Percentiles rank a stretch among this genome's conserved stretches.
Evolutionary conservation across 2,113 vertebrate genomes (phyloP).

Genomic region (Hirundichthys speculiger): DNA sequence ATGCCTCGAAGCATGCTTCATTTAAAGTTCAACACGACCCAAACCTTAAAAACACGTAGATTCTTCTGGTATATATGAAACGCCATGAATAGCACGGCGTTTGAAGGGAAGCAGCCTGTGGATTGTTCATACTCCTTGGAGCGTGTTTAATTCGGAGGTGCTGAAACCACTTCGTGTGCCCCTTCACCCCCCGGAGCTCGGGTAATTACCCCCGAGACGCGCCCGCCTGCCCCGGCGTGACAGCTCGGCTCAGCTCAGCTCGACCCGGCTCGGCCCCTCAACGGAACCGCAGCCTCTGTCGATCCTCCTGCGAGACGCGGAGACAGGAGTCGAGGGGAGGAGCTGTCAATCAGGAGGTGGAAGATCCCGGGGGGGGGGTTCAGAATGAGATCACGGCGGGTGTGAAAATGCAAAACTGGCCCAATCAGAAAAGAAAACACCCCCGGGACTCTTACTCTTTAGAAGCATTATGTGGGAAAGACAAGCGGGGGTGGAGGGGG

Average conservation of each 20-base stretch:
- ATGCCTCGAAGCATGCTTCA: constrained; percentile 58
- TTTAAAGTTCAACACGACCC: constrained; percentile 43
- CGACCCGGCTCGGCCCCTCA: no score
- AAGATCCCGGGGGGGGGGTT: constrained; percentile 34
- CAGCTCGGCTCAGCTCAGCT: constrained; percentile 22
- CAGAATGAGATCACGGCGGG: constrained; percentile 42
- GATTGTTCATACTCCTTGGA: constrained; percentile 41
- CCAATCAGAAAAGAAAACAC: constrained; percentile 31
- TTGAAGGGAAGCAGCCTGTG: constrained; percentile 24
- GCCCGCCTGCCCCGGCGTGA: constrained; percentile 13
- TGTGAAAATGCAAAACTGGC: constrained; percentile 43
- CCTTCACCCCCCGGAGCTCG: constrained; percentile 26
- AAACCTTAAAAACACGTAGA: constrained; percentile 19
- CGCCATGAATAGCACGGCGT: constrained; percentile 10
- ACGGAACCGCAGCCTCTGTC: constrained; percentile 26
- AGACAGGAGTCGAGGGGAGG: constrained; percentile 35
- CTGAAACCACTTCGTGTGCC: constrained; percentile 53
- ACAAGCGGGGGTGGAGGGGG: constrained; percentile 5
- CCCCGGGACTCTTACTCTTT: constrained; percentile 29
- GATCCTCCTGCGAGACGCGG: constrained; percentile 36
- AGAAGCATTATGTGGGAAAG: constrained; percentile 25
- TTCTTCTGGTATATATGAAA: constrained; percentile 3
- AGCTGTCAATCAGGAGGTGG: constrained; percentile 59
- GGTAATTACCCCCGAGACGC: constrained; percentile 55
- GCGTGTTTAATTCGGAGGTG: constrained; percentile 64